Evolutionary conservation across 2,888 invertebrate genomes (phyloP), one percentile per base, ranked within the genome.

Genomic region (Ormyrus rosae): DNA sequence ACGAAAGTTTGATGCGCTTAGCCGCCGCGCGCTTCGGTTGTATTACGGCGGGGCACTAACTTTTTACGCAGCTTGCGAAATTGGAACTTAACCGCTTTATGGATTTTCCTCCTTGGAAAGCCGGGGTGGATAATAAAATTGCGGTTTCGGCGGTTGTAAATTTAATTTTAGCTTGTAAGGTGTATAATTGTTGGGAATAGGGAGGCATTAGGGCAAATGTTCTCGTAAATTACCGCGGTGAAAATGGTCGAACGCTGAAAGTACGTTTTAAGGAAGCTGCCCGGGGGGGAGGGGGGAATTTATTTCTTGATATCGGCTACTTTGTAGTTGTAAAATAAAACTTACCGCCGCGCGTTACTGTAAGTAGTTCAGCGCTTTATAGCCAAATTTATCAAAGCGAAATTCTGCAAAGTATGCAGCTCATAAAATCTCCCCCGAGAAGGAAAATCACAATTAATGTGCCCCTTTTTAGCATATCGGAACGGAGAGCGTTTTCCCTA

Each of bases 341-440:
- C 46, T 6, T 48, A 56, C 55, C 13, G n/a, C 56, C 34, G 34
- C 4, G 34, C 34, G 34, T 34, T 9, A 50, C 11, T n/a, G 58
- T 11, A 48, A 69, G 60, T 61, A 61, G 34, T 71, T n/a, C 3
- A 13, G 0, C 50, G 50, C 13, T 70, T 70, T 60, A 70, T 7
- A 46, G 55, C 56, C 55, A 67, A 70, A 9, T 68, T 19, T 56
- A 13, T 58, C 58, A 58, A 34, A 70, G 45, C 9, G 50, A 53
- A 6, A 11, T 60, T 70, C 46, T 34, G 34, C 34, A 34, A 34
- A 34, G 34, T 4, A 4, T 4, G 34, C 34, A 34, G 34, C 34
- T 34, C 34, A 34, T 34, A 34, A 34, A 34, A 34, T 34, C 34
- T 34, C 34, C 34, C 34, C 34, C 34, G 34, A 34, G 34, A 34